Evolutionary conservation across 2,797 vertebrate species (phyloP).

Genomic region (Micromesistius poutassou): DNA sequence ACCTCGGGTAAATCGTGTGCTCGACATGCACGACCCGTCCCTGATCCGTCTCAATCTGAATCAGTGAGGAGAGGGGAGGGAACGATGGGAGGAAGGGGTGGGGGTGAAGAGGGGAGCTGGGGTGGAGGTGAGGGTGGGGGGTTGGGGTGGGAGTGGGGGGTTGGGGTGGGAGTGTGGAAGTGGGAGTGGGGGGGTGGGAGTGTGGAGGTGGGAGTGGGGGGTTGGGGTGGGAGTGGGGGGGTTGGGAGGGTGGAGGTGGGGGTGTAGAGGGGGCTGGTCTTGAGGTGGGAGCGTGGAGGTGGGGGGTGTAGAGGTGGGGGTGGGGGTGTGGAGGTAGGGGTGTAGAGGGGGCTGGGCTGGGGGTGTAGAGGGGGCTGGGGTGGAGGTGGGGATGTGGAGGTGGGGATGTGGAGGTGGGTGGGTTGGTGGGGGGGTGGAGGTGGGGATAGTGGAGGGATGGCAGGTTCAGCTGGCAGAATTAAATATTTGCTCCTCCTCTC

Average conservation of each 20-base stretch:
- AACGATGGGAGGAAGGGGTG: neutral
- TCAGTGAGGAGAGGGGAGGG: slow-evolving; percentile 17
- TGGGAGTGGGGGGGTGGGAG: neutral
- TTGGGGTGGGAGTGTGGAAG: too few species aligned
- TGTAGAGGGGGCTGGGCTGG: neutral
- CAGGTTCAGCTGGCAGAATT: slow-evolving; percentile 27
- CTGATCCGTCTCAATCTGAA: neutral
- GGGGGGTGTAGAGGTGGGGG: too few species aligned
- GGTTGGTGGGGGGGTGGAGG: neutral
- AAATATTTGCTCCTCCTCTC: slow-evolving; percentile 51
- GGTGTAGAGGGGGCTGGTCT: too few species aligned
- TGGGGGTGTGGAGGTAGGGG: neutral
- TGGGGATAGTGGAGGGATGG: slow-evolving; percentile 28
- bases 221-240: too few species aligned
- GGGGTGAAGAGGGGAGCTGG: neutral
- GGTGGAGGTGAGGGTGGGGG: neutral
- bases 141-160: slow-evolving; percentile 11
- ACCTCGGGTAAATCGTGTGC: neutral
- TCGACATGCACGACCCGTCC: neutral
- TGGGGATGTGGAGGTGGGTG: neutral
- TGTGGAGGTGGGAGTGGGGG: too few species aligned
- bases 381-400: neutral
- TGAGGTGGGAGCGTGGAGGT: too few species aligned
- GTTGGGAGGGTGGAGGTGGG: neutral
- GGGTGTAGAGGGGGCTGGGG: too few species aligned